Evolutionary conservation across 2,113 vertebrate genomes (phyloP).

Genomic region (Porphyrio hochstetteri): DNA sequence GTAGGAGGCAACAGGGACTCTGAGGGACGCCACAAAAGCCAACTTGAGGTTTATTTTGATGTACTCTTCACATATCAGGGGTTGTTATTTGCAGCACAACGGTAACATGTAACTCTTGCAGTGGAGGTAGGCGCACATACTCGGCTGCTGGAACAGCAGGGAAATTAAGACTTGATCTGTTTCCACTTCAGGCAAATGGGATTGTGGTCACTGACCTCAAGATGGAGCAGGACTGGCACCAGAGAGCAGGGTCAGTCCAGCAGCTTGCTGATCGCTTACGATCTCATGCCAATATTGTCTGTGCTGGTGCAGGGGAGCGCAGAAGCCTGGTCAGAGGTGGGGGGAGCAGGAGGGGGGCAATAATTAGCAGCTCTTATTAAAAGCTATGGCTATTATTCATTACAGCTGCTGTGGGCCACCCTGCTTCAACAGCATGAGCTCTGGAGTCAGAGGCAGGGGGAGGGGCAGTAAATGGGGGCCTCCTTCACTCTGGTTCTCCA

Average conservation of each 20-base stretch:
- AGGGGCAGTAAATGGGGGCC: neutral
- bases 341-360: neutral
- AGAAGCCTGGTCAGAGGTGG: neutral
- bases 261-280: neutral
- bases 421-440: neutral
- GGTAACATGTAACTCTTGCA: neutral
- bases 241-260: neutral
- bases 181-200: neutral
- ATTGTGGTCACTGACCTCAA: neutral
- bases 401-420: neutral
- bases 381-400: slow-evolving; percentile 1
- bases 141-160: neutral
- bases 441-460: neutral
- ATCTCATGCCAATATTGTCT: neutral
- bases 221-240: neutral
- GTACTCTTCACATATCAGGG: neutral
- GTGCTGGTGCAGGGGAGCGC: neutral
- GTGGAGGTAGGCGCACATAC: neutral
- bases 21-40: neutral
- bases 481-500: slow-evolving; percentile 48
- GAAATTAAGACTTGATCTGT: neutral
- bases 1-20: neutral
- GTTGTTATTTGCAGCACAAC: neutral
- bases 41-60: neutral
- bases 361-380: slow-evolving; percentile 33